A percentile compares a stretch with the other conserved stretches of the same genome.
These are phyloP conservation scores for Tokudaia tokunoshimensis DNA, from an alignment of 2,797 vertebrate species.

Conservation along the genomic window DNA sequence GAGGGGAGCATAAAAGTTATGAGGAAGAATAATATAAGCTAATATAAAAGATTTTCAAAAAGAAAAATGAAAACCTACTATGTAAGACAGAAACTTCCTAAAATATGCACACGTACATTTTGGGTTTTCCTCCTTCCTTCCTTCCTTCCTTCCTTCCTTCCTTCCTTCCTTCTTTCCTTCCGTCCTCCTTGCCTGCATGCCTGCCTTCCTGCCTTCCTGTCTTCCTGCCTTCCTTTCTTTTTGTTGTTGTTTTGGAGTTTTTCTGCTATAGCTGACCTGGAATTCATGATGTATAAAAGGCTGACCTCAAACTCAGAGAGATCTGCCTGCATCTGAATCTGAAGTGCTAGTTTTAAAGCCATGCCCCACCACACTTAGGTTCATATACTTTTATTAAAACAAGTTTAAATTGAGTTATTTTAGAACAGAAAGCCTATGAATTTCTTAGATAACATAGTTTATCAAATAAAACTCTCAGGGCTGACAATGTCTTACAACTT, in stretches of 20 bases:
- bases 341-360: neutral
- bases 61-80: neutral
- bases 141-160: too few species aligned
- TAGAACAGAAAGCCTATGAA: too few species aligned
- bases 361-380: neutral
- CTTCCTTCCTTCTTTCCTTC: too few species aligned
- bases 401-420: too few species aligned
- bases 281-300: too few species aligned
- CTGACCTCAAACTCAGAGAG: neutral
- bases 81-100: neutral
- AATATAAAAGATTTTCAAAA: neutral
- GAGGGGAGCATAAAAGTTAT: neutral
- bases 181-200: too few species aligned
- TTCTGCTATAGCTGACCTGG: neutral
- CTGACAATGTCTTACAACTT: too few species aligned
- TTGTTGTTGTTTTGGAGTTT: neutral
- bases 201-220: too few species aligned
- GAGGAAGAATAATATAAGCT: neutral
- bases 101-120: neutral
- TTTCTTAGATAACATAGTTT: too few species aligned
- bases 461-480: too few species aligned
- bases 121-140: too few species aligned
- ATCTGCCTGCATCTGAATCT: neutral
- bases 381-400: neutral
- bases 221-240: neutral